These are phyloP conservation scores for Amblyjoppa proteus DNA, from an alignment of 2,888 invertebrate genomes.

Conservation along the genomic window DNA sequence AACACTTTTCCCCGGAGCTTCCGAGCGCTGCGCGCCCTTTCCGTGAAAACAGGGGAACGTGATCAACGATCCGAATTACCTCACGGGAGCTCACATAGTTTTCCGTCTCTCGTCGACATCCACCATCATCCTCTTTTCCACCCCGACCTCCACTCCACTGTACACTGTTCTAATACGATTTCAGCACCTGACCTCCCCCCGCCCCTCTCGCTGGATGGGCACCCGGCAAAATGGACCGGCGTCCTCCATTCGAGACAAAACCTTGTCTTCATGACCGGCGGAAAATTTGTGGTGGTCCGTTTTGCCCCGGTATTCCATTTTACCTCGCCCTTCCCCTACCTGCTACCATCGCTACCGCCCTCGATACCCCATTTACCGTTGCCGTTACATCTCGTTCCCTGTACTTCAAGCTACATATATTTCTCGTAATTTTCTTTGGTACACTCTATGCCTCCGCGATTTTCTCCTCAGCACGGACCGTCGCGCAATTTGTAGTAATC, in stretches of 20 bases:
- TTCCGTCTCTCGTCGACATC: slow-evolving; percentile 44
- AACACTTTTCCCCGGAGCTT: slow-evolving; percentile 6
- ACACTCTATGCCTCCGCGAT: not conserved
- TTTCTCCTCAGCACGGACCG: slow-evolving; percentile 73
- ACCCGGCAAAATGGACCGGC: not conserved
- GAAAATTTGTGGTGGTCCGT: not conserved
- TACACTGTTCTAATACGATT: slow-evolving; percentile 14
- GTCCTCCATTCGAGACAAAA: not conserved
- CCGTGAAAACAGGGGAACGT: slow-evolving; percentile 39
- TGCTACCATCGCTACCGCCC: not conserved
- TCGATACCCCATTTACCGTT: slow-evolving; percentile 1
- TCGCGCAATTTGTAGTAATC: slow-evolving; percentile 81
- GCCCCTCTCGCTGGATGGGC: not conserved
- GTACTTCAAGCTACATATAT: slow-evolving; percentile 14
- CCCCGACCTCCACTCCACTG: slow-evolving; percentile 26
- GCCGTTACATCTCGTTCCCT: not conserved
- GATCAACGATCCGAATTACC: slow-evolving; percentile 66
- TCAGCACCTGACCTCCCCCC: not conserved
- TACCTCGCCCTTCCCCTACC: not conserved
- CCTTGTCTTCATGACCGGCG: not conserved
- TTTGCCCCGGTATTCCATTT: not conserved
- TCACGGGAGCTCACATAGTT: slow-evolving; percentile 62
- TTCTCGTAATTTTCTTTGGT: slow-evolving; percentile 6
- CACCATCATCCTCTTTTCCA: slow-evolving; percentile 15
- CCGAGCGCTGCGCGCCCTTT: slow-evolving; percentile 16